Percentiles rank a stretch among this genome's conserved stretches.
Conservation (phyloP, 2,888 invertebrate species). For the Latheticus oryzae region DNA sequence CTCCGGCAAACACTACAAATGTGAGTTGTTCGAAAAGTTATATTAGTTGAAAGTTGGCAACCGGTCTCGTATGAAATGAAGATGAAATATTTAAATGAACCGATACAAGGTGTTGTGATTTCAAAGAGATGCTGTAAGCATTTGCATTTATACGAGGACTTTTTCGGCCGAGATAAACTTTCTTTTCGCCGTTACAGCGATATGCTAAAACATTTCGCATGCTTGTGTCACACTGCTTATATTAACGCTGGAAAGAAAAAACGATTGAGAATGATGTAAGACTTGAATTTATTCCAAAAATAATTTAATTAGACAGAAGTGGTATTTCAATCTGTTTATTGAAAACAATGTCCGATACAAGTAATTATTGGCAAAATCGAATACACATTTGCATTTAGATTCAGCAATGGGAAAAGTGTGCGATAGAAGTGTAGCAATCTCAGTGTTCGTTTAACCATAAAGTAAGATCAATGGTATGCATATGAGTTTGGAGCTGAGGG, state of each 20-base stretch:
- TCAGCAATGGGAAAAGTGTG: slow-evolving; percentile 53
- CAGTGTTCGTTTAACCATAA: slow-evolving; percentile 56
- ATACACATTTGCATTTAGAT: slow-evolving; percentile 54
- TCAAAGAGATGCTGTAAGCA: slow-evolving; percentile 37
- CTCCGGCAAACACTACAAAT: slow-evolving; percentile 46
- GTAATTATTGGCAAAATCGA: slow-evolving; percentile 36
- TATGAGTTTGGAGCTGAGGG: slow-evolving; percentile 52
- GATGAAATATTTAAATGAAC: slow-evolving; percentile 54
- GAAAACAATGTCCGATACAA: slow-evolving; percentile 14
- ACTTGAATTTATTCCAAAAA: too few species aligned
- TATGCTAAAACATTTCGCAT: slow-evolving; percentile 37
- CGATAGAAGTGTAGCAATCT: slow-evolving; percentile 50
- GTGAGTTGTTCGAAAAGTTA: slow-evolving; percentile 52
- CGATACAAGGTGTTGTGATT: slow-evolving; percentile 51
- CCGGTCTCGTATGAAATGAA: slow-evolving; percentile 50
- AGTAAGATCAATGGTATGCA: slow-evolving; percentile 60
- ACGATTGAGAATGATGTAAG: slow-evolving; percentile 22
- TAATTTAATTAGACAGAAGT: too few species aligned
- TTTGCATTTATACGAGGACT: slow-evolving; percentile 48
- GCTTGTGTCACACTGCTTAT: slow-evolving; percentile 28
- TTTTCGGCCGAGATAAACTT: slow-evolving; percentile 39
- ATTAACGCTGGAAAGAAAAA: slow-evolving; percentile 28
- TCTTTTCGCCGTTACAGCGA: slow-evolving; percentile 32
- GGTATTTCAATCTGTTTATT: too few species aligned
- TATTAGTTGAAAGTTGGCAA: slow-evolving; percentile 52